Conservation (phyloP, 2,113 vertebrate genomes). For the Muntiacus reevesi region DNA sequence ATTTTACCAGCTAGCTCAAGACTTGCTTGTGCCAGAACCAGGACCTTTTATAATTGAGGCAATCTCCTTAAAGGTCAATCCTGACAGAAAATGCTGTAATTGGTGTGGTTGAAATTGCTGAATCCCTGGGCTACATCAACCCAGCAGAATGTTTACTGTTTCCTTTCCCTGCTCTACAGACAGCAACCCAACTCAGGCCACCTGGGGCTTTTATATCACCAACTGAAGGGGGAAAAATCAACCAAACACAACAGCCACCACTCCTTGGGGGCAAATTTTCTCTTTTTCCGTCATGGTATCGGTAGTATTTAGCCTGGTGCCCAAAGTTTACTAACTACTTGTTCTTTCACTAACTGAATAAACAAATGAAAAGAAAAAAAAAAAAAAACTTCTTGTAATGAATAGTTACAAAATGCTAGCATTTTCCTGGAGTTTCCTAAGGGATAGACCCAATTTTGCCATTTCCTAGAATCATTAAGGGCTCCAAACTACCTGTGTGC, state of each 20-base stretch:
- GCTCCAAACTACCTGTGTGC: neutral
- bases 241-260: neutral
- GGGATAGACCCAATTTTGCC: neutral
- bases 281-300: neutral
- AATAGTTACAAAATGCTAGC: neutral
- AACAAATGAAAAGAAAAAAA: neutral
- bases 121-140: neutral
- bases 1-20: slow-evolving; percentile 33
- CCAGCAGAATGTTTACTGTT: neutral
- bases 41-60: slow-evolving; percentile 68
- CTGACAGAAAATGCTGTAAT: slow-evolving; percentile 63
- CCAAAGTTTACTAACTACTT: neutral
- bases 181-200: neutral
- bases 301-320: neutral
- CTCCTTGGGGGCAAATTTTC: neutral
- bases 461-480: neutral
- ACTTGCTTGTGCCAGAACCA: slow-evolving; percentile 38
- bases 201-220: neutral
- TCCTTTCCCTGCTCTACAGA: neutral
- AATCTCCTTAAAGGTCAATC: slow-evolving; percentile 63
- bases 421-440: neutral
- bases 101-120: slow-evolving; percentile 32
- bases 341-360: neutral
- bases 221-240: neutral
- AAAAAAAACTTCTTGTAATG: neutral